phyloP scores from a whole-genome alignment of 2,888 invertebrate species.

The Chironomus riparius region DNA sequence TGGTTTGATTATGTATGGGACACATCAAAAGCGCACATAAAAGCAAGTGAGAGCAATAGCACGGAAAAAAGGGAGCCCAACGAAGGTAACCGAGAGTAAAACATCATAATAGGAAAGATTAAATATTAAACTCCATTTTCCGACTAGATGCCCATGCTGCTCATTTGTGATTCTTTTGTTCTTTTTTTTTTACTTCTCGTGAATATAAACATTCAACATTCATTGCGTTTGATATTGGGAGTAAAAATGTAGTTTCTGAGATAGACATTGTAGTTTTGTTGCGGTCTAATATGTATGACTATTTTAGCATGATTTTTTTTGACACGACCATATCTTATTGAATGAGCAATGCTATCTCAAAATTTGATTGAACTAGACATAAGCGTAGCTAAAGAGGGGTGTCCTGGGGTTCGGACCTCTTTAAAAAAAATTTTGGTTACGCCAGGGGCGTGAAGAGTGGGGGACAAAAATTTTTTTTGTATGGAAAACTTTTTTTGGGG shows the following conservation, averaged over 20 bases:
- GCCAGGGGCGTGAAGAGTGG: too few species aligned
- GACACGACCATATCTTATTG: too few species aligned
- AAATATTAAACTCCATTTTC: slow-evolving; percentile 24
- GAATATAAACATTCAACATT: neutral
- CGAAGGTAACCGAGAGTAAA: neutral
- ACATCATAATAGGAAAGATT: slow-evolving; percentile 22
- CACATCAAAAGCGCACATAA: neutral
- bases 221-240: neutral
- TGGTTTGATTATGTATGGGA: neutral
- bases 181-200: neutral
- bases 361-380: too few species aligned
- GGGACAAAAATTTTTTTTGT: too few species aligned
- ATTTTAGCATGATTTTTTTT: too few species aligned
- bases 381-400: too few species aligned
- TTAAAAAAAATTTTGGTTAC: too few species aligned
- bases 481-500: too few species aligned
- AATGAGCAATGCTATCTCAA: too few species aligned
- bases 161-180: neutral
- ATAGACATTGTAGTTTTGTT: neutral
- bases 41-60: neutral
- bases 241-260: neutral
- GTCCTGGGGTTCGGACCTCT: too few species aligned
- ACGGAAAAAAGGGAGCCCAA: neutral
- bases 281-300: neutral
- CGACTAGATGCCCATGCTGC: neutral